A percentile compares a stretch with the other conserved stretches of the same genome.
Evolutionary conservation across 2,888 invertebrate genomes (phyloP).

Genomic region (Hecatera dysodea): DNA sequence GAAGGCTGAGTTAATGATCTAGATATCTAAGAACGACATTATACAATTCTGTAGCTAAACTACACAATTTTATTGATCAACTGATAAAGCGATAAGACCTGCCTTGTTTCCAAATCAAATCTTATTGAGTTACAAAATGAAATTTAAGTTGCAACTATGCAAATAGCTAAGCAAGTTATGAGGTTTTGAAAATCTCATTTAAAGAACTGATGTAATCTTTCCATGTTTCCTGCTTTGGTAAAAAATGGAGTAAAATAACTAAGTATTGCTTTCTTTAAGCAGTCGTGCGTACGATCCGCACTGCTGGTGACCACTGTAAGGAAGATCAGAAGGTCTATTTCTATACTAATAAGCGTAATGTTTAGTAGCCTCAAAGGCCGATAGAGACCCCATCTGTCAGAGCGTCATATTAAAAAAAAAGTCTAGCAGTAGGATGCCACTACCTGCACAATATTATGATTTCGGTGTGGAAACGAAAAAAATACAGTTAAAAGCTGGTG

Average conservation of each 20-base stretch:
- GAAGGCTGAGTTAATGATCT: background rate
- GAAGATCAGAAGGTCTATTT: conserved; percentile 25
- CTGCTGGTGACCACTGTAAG: conserved; percentile 64
- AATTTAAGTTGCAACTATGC: conserved; percentile 15
- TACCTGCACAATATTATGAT: no score
- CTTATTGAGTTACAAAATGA: conserved; percentile 17
- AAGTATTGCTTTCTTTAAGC: conserved; percentile 72
- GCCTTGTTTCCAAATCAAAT: conserved; percentile 17
- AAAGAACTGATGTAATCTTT: conserved; percentile 48
- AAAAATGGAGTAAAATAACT: conserved; percentile 71
- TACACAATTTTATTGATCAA: background rate
- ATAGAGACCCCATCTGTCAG: no score
- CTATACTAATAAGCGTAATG: background rate
- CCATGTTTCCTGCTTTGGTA: conserved; percentile 50
- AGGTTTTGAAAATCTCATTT: conserved; percentile 47
- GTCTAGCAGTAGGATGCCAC: no score
- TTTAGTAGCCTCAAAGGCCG: no score
- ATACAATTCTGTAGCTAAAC: background rate
- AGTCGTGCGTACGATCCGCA: conserved; percentile 81
- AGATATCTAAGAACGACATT: background rate
- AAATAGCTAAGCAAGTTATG: no score
- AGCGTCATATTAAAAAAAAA: no score
- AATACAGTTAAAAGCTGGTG: no score
- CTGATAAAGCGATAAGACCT: conserved; percentile 1
- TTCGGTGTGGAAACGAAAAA: no score